phyloP scores from a whole-genome alignment of 23 tunicate species.

The Halocynthia roretzi region DNA sequence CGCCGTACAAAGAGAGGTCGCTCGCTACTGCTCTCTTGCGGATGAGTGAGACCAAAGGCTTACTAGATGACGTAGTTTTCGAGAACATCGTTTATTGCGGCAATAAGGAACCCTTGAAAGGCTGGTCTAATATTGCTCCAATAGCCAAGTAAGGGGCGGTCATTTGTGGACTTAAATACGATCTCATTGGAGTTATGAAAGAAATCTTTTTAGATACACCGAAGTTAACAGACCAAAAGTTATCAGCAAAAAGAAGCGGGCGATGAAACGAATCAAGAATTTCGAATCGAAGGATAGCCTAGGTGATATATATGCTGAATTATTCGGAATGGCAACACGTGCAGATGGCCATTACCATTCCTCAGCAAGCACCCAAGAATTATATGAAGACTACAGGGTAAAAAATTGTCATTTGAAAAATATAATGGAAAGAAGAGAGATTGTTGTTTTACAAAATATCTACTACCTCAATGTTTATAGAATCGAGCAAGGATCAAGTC shows the following conservation, averaged over 20 bases:
- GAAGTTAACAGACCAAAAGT: slow-evolving; percentile 11
- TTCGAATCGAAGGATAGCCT: slow-evolving; percentile 16
- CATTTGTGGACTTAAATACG: background rate
- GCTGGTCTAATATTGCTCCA: slow-evolving; percentile 72
- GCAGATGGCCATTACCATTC: slow-evolving; percentile 64
- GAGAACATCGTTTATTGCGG: slow-evolving; percentile 69
- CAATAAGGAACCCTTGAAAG: slow-evolving; percentile 54
- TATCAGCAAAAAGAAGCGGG: slow-evolving; percentile 3
- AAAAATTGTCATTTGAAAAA: background rate
- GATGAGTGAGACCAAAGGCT: slow-evolving; percentile 41
- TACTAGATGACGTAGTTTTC: slow-evolving; percentile 25
- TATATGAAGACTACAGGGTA: slow-evolving; percentile 83
- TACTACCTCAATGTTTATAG: too few species aligned
- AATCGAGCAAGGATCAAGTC: too few species aligned
- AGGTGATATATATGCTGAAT: slow-evolving; percentile 10
- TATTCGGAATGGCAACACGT: slow-evolving; percentile 24
- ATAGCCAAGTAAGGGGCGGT: slow-evolving; percentile 42
- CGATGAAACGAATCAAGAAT: background rate
- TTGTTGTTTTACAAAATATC: background rate
- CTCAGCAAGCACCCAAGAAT: slow-evolving; percentile 57
- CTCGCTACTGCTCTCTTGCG: slow-evolving; percentile 70
- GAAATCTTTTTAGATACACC: slow-evolving; percentile 1
- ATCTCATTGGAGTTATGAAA: background rate
- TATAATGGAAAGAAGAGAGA: background rate
- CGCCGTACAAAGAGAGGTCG: slow-evolving; percentile 47